Evolutionary conservation across 2,797 vertebrate species (phyloP).

Genomic region (Enteromius afrohamiltoni): DNA sequence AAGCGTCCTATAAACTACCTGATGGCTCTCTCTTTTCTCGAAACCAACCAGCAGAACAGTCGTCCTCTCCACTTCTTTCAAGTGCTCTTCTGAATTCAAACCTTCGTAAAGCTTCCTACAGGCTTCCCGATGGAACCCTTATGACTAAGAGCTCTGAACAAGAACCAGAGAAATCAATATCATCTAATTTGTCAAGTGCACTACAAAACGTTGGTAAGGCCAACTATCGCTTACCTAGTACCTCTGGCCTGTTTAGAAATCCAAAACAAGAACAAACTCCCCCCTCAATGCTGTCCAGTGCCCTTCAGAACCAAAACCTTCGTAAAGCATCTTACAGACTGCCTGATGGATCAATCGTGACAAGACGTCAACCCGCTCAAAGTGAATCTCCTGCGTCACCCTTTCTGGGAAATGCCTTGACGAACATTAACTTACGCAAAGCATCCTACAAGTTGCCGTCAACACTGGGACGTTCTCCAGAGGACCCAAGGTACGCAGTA

Average conservation of each 20-base stretch:
- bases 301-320: constrained; percentile 63
- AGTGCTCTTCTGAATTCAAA: constrained; percentile 72
- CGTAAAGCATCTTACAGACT: constrained; percentile 61
- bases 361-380: constrained; percentile 49
- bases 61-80: constrained; percentile 66
- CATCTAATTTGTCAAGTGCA: constrained; percentile 74
- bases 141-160: constrained; percentile 67
- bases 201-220: constrained; percentile 74
- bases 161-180: constrained; percentile 58
- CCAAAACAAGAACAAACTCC: constrained; percentile 55
- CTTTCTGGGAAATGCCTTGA: constrained; percentile 64
- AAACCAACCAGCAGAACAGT: constrained; percentile 49
- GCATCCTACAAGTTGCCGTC: constrained; percentile 75
- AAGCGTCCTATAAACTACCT: constrained; percentile 74
- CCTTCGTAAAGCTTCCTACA: constrained; percentile 72
- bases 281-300: constrained; percentile 57
- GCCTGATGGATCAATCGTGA: constrained; percentile 60
- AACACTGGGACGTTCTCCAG: constrained; percentile 62
- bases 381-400: constrained; percentile 54
- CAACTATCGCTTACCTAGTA: constrained; percentile 68
- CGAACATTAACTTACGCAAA: constrained; percentile 71
- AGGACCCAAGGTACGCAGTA: constrained; percentile 83
- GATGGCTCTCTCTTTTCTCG: constrained; percentile 67
- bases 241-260: constrained; percentile 55
- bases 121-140: constrained; percentile 75